These are phyloP conservation scores for Drepanosiphum platanoidis DNA, from an alignment of 2,888 invertebrate genomes.

Conservation along the genomic window DNA sequence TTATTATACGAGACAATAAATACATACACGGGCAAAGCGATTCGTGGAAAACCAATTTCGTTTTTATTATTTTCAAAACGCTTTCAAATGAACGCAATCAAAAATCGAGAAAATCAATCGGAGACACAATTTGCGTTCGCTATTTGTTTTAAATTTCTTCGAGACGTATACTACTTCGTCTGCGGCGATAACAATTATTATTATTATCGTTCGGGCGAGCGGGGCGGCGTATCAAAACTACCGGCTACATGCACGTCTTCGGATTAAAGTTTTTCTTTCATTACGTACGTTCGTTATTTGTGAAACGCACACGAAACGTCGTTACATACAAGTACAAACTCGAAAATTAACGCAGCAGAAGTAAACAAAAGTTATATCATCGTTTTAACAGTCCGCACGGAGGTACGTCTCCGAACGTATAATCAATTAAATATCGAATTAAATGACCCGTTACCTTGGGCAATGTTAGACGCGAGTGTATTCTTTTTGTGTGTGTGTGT, in stretches of 20 bases:
- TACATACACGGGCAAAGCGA: background rate
- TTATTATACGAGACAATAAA: background rate
- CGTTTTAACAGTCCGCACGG: background rate
- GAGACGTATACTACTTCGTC: no score
- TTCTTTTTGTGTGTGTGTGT: background rate
- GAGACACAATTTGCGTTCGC: background rate
- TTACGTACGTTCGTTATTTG: background rate
- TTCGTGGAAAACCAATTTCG: background rate
- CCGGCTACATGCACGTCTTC: background rate
- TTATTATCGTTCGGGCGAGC: background rate
- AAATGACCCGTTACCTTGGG: conserved; percentile 18
- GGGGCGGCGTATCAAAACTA: background rate
- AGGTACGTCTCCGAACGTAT: background rate
- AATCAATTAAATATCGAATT: conserved; percentile 16
- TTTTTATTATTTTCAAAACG: background rate
- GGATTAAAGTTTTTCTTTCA: background rate
- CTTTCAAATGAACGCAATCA: background rate
- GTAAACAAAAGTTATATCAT: conserved; percentile 14
- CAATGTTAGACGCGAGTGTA: background rate
- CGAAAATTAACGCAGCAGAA: background rate
- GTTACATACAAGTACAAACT: background rate
- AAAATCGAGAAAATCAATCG: background rate
- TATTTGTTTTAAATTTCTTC: background rate
- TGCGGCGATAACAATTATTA: background rate
- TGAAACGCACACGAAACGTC: background rate